Evolutionary conservation across 2,888 invertebrate genomes (phyloP), one percentile per base, ranked within the genome.

Genomic region (Acanthacorydalis orientalis): DNA sequence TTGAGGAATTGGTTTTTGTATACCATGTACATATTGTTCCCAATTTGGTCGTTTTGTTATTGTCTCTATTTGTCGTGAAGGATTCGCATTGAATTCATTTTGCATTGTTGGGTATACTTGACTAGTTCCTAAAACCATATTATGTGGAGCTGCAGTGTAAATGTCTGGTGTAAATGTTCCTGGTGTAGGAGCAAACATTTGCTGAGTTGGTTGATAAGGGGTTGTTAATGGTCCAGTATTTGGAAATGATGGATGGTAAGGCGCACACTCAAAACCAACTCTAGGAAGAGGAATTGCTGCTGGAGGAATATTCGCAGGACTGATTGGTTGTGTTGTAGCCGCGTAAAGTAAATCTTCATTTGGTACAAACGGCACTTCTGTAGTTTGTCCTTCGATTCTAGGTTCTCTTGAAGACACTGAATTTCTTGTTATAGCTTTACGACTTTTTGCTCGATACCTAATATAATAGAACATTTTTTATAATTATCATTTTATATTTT

Each of bases 391-490:
- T 9, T 42, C 42, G 11, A 54, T 55, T 43, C 64, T 62, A 15
- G 46, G 62, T 60, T 51, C 50, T 47, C 42, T 44, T 34, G 31
- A 33, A 14, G 45, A 42, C n/a, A 49, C 33, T 37, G 61, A 61
- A 47, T 57, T 62, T 43, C 63, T 55, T 11, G 57, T 57, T 45
- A 63, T 64, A 10, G 73, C 67, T 61, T 79, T 80, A 12, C 79
- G 68, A 58, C 73, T 78, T 57, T 79, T 79, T 6, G 79, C 75
- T 47, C 80, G 68, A 58, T 80, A 80, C 51, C 72, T 73, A 52
- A 32, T 57, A 56, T 40, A 45, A 53, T 45, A 44, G 44, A 15
- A 34, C 42, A 33, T 50, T 33, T 16, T 46, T 48, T 31, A 42
- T 11, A 35, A 37, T 14, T 44, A n/a, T n/a, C n/a, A n/a, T n/a